Base-by-base conservation (phyloP, 2,888 invertebrate genomes). In the Plutella xylostella region DNA sequence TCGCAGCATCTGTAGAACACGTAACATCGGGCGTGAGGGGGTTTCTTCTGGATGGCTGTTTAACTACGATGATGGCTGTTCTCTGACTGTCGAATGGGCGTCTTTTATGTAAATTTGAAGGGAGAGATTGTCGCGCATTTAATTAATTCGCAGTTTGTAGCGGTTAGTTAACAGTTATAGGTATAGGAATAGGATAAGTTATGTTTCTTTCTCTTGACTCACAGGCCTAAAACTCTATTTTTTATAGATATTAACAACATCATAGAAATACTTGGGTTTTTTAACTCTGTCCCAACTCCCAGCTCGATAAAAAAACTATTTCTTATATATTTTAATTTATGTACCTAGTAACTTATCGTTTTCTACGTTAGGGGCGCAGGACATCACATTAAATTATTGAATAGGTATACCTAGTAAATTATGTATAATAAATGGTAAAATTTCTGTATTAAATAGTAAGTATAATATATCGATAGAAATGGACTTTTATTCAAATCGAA, bases 381-480 rank as follows among this genome's bases (percentile, higher is more conserved):
- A 77, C 77, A 79, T 79, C 72, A 63, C 58, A 55, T 63, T 71
- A 65, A 65, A 68, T 60, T 30, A 20, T 31, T 18, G 14, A 11
- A n/a, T 63, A 56, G 61, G 42, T 50, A 56, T 60, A 56, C 50
- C 58, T 69, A 67, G 60, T 68, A 70, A 63, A 58, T 56, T 59
- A 59, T 68, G 65, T 78, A 68, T 75, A n/a, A n/a, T n/a, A 75
- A 71, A 72, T 76, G 62, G 65, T 74, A 64, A 69, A 68, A 65
- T 68, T 72, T 71, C 58, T 77, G 74, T 78, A 80, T 74, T 80
- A 80, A 78, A 78, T 62, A 42, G n/a, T n/a, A 78, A 77, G 73
- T 69, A 72, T 66, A 71, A 76, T 67, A 22, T 39, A 25, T 62
- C 9, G 6, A 22, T 22, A 22, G 55, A 60, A 58, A 56, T 57